Conservation (phyloP, 2,888 invertebrate genomes). For the Lasioglossum morio region DNA sequence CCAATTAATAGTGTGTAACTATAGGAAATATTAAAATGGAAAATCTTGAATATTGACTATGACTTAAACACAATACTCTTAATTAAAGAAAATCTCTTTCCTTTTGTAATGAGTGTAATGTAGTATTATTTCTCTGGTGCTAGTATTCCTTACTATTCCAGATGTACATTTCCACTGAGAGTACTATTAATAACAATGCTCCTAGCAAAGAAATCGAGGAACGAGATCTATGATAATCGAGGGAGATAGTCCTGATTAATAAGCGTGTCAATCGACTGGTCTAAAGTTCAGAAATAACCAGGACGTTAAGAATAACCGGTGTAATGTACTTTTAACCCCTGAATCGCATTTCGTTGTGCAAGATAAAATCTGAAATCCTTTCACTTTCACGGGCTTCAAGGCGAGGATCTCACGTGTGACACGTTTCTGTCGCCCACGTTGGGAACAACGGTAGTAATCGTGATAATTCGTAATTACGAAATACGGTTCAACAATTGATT, state of each 20-base stretch:
- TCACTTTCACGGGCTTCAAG: conserved; percentile 80
- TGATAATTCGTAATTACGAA: not conserved
- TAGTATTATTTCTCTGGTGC: not conserved
- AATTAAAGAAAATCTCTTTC: no score
- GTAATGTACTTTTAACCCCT: conserved; percentile 55
- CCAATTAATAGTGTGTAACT: not conserved
- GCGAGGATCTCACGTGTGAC: conserved; percentile 68
- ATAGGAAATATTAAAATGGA: no score
- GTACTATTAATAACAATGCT: not conserved
- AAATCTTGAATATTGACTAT: no score
- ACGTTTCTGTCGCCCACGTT: conserved; percentile 48
- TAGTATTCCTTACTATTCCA: not conserved
- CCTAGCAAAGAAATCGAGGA: not conserved
- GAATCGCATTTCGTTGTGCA: conserved; percentile 41
- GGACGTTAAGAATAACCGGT: conserved; percentile 14
- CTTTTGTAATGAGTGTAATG: not conserved
- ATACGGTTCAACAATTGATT: not conserved
- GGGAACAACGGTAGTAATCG: conserved; percentile 21
- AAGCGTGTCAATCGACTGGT: not conserved
- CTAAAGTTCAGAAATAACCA: conserved; percentile 12
- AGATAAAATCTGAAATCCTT: conserved; percentile 72
- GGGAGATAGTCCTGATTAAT: conserved; percentile 1
- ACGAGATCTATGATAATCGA: not conserved
- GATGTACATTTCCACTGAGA: not conserved
- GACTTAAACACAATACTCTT: not conserved